Evolutionary conservation across 2,888 invertebrate genomes (phyloP).

Genomic region (Yponomeuta malinellus): DNA sequence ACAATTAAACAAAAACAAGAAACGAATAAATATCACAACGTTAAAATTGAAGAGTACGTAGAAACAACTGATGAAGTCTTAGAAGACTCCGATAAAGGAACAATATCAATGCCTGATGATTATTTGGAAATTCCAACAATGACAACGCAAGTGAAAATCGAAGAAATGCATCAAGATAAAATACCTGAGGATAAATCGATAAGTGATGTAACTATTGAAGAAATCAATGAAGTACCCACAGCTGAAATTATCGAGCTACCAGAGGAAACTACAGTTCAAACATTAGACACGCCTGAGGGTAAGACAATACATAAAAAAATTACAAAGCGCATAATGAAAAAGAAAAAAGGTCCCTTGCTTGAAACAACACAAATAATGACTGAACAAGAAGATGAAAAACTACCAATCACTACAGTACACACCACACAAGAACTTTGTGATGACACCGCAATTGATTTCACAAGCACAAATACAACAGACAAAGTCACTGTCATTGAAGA

Average conservation of each 20-base stretch:
- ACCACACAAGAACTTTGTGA: slow-evolving; percentile 41
- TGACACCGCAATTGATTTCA: slow-evolving; percentile 28
- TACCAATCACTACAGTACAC: slow-evolving; percentile 50
- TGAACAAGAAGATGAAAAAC: slow-evolving; percentile 56
- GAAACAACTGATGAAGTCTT: slow-evolving; percentile 36
- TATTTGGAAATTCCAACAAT: slow-evolving; percentile 45
- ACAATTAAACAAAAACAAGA: slow-evolving; percentile 23
- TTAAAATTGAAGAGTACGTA: slow-evolving; percentile 60
- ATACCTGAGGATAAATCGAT: slow-evolving; percentile 26
- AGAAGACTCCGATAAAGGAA: slow-evolving; percentile 43
- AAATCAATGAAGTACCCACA: slow-evolving; percentile 15
- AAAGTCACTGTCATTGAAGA: slow-evolving; percentile 38
- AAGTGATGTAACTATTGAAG: slow-evolving; percentile 15
- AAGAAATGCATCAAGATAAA: slow-evolving; percentile 26
- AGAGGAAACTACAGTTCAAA: slow-evolving; percentile 27
- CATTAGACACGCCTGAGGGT: slow-evolving; percentile 25
- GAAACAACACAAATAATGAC: slow-evolving; percentile 44
- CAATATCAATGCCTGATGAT: slow-evolving; percentile 54
- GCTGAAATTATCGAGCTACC: slow-evolving; percentile 31
- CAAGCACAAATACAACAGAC: slow-evolving; percentile 19
- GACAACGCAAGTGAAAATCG: slow-evolving; percentile 41
- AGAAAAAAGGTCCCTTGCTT: slow-evolving; percentile 37
- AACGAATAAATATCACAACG: slow-evolving; percentile 31
- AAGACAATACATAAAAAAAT: slow-evolving; percentile 24
- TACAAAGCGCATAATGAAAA: slow-evolving; percentile 45